Evolutionary conservation across 2,797 vertebrate species (phyloP).

Genomic region (Avahi laniger): DNA sequence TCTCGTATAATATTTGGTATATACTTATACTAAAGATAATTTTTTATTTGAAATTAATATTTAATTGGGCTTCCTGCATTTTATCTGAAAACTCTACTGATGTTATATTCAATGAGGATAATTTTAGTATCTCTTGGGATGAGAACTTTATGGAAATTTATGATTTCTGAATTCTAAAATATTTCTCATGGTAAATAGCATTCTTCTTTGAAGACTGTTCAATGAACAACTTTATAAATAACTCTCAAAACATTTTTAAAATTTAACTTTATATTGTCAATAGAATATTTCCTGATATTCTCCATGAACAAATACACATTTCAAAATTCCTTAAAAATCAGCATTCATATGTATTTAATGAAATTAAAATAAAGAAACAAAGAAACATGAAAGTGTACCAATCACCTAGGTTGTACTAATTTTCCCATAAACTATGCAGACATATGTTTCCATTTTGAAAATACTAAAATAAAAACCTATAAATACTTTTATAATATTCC

Average conservation of each 20-base stretch:
- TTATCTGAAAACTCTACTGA: background rate
- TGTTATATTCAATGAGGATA: background rate
- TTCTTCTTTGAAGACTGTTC: background rate
- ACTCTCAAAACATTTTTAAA: background rate
- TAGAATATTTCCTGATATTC: background rate
- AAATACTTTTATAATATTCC: slow-evolving; percentile 42
- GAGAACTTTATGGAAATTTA: background rate
- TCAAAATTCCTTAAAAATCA: background rate
- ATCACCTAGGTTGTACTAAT: background rate
- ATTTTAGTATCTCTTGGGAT: background rate
- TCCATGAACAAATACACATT: background rate
- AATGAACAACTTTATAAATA: background rate
- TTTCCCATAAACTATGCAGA: background rate
- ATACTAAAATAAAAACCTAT: background rate
- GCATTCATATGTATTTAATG: background rate
- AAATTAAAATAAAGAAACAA: slow-evolving; percentile 4
- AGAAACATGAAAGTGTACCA: background rate
- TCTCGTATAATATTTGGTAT: background rate
- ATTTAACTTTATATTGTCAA: background rate
- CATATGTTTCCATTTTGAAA: background rate
- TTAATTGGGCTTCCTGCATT: background rate
- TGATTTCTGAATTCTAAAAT: slow-evolving; percentile 1
- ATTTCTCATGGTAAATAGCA: background rate
- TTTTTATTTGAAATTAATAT: background rate
- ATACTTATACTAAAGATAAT: background rate